Evolutionary conservation across 2,888 invertebrate species (phyloP).

Genomic region (Balanococcus diminutus): DNA sequence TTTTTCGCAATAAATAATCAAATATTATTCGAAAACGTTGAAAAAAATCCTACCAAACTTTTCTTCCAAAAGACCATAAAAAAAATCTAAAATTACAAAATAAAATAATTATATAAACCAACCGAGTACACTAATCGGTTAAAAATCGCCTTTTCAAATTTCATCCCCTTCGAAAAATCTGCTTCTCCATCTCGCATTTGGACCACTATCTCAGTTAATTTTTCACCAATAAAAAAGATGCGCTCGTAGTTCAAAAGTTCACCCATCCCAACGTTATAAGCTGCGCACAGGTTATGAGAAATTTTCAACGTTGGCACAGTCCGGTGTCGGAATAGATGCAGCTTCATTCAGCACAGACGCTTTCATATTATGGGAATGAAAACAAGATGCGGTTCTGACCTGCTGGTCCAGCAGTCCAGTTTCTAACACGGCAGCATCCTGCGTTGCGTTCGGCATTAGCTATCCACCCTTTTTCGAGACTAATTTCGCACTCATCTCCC

Average conservation of each 20-base stretch:
- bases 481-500: neutral
- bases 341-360: neutral
- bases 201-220: neutral
- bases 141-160: no score
- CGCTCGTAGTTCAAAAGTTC: slow-evolving; percentile 14
- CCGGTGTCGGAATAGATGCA: neutral
- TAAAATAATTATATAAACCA: no score
- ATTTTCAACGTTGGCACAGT: neutral
- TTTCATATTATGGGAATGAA: slow-evolving; percentile 16
- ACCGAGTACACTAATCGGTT: no score
- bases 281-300: neutral
- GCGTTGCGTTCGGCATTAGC: neutral
- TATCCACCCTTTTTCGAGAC: neutral
- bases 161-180: no score
- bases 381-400: slow-evolving; percentile 1
- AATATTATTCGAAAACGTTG: no score
- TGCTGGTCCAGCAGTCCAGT: slow-evolving; percentile 38
- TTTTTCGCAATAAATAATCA: no score
- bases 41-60: no score
- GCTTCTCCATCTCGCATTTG: no score
- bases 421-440: slow-evolving; percentile 16
- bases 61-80: no score
- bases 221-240: neutral
- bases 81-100: no score
- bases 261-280: neutral